Evolutionary conservation across 2,113 vertebrate genomes (phyloP), one percentile per base, ranked within the genome.

Genomic region (Paracanthobrama guichenoti): DNA sequence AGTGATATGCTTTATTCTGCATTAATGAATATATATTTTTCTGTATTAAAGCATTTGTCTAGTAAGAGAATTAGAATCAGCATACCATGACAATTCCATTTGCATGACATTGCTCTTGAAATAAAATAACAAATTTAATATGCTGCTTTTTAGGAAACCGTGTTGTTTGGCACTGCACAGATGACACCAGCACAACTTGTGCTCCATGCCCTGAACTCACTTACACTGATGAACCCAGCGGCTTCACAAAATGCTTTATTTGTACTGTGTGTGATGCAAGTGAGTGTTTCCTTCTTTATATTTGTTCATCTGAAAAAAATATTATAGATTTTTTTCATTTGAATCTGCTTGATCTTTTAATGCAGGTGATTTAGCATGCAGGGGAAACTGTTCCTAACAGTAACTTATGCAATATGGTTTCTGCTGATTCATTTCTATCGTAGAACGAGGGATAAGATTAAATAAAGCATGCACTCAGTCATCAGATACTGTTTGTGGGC

Each of bases 401-500:
- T 50, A 31, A 28, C 13, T 18, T 2, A 26, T 12, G 11, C 5
- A 31, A 28, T 28, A 64, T 28, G 4, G 57, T 28, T 3, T 64
- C 12, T 16, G 64, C 14, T 55, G 3, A n/a, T 22, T n/a, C 18
- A 1, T 59, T 48, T 86, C 72, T 35, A n/a, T 44, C 35, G 5
- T 53, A 90, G 89, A 6, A 14, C 50, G 8, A 3, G 86, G 87
- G n/a, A 75, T 89, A 67, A 84, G 20, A 57, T 53, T 84, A n/a
- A 72, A 75, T 11, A 82, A 11, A 26, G 12, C 42, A n/a, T 90
- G 88, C 26, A 87, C 26, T 28, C 26, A 22, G 5, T n/a, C 39
- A 20, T 88, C 87, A 79, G 66, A 90, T 57, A 69, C 86, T 78
- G 77, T 88, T 12, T 89, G 88, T 87, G 83, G 39, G 31, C 84